Base-by-base conservation (phyloP, 2,797 vertebrate species). In the Sphenopsis melanotis region DNA sequence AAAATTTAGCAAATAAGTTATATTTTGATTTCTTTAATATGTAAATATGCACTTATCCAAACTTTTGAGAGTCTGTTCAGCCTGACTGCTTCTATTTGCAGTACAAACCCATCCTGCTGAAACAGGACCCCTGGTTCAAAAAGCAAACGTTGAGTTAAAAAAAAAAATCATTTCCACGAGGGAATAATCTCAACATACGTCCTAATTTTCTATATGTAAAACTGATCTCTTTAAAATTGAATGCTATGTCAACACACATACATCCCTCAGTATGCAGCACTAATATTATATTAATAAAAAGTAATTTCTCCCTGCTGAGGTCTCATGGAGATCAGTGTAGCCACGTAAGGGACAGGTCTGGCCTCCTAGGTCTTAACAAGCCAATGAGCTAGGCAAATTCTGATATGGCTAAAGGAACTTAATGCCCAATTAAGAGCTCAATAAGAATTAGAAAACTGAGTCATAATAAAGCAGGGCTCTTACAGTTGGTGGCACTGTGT, bases 341-440 rank as follows among this genome's bases (percentile, higher is more conserved):
- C 47, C 70, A 60, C 7, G 0, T 26, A 61, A 74, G 76, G 61
- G 82, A 88, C 70, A 83, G 29, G 44, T 32, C 65, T 88, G 64
- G 52, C 71, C 56, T 79, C 79, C 70, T 64, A 82, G 69, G 59
- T 74, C 63, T 68, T 71, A 94, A 71, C 65, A 93, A 91, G 53
- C 21, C 89, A 97, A 74, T 57, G 93, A 96, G 29, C 47, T 83
- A 70, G 80, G 65, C 20, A 94, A 93, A 97, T 94, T 91, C 61
- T 32, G 81, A 68, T 75, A 66, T 2, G 2, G 60, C 50, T 78
- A 91, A 63, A 93, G 63, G 60, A 96, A 80, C 19, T 66, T 95
- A 81, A 94, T 76, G 49, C 34, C 61, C 47, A 91, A 17, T 95
- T 93, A 96, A 83, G 74, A 90, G 30, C 76, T 84, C 88, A 64